Evolutionary conservation across 2,797 vertebrate species (phyloP), one percentile per base, ranked within the genome.

Genomic region (Falco columbarius): DNA sequence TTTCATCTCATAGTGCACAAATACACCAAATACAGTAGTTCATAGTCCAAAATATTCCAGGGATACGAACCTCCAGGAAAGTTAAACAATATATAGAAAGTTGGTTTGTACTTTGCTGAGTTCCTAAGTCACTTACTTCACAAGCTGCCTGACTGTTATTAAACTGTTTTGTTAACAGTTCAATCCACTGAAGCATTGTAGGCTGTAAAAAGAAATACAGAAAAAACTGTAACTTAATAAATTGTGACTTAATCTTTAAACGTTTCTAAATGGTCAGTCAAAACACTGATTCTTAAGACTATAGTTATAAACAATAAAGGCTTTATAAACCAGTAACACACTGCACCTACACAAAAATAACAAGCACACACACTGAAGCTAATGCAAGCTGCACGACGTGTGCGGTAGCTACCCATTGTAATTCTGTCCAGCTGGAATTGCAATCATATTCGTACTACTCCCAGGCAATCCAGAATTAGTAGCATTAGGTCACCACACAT

Each of bases 131-230:
- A 96, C 95, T 81, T 90, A 99, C 99, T 99, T 99, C 99, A 96
- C 99, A 99, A 94, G 99, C 99, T 20, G 99, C 99, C 98, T 99
- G 99, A 98, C 99, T 99, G 98, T 99, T 99, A 98, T 99, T 99
- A 98, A 99, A 99, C 91, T 99, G 99, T 97, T 99, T 99, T 91
- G 99, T 99, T 94, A 99, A 98, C 55, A 99, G 98, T 93, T 99
- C 99, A 77, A 99, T 99, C 99, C 99, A 99, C 98, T 99, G 99
- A 98, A 99, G 99, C 99, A 99, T 99, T 91, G 99, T 99, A 88
- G 99, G 99, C 99, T 99, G 96, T 55, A 96, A 86, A 93, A 93
- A 97, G 82, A 91, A 94, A 94, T 34, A 93, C 72, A 73, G 90
- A 94, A 77, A 90, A 92, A 79, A 36, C 4, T 62, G 0, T 93